Evolutionary conservation across 2,888 invertebrate species (phyloP), one percentile per base, ranked within the genome.

Genomic region (Miltochrista miniata): DNA sequence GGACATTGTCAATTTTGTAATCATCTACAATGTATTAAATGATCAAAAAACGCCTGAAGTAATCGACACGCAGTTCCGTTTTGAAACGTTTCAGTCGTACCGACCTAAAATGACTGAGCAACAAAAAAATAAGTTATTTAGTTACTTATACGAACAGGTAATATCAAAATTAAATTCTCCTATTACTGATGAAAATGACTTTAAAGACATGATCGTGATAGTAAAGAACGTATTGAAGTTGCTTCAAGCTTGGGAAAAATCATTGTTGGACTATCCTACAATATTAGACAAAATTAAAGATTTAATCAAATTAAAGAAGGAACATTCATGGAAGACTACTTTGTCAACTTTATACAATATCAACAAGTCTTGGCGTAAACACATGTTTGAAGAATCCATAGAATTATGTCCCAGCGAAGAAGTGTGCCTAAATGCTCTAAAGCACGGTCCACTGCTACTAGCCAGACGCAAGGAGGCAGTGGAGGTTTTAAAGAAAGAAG

Each of bases 351-450:
- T 87, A 34, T 89, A 87, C 54, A 78, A 82, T 45, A 68, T 70
- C 45, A 81, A 88, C 18, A 87, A 84, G 53, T 70, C 79, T 11
- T 87, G 86, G 87, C 72, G 73, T 49, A 84, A 67, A 54, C 48
- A 58, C 13, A 67, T 89, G 64, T 87, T 88, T 60, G 75, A 83
- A 48, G 81, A 85, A 31, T 88, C 87, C 1, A 34, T 89, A 36
- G 29, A 55, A 13, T 51, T 88, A 48, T 61, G 61, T 37, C 80
- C 79, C 4, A 68, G 67, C 18, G 77, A 81, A 57, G 65, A 74
- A 11, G 79, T 70, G 9, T 80, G 77, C 45, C 42, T 88, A n/a
- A 87, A 88, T 56, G 81, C 79, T 10, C 57, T 89, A 9, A 88
- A 88, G 66, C 87, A 88, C 51, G 77, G 79, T 7, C 81, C 87